phyloP scores from a whole-genome alignment of 92 coral and sea anemone genomes.

The Micromussa lordhowensis region DNA sequence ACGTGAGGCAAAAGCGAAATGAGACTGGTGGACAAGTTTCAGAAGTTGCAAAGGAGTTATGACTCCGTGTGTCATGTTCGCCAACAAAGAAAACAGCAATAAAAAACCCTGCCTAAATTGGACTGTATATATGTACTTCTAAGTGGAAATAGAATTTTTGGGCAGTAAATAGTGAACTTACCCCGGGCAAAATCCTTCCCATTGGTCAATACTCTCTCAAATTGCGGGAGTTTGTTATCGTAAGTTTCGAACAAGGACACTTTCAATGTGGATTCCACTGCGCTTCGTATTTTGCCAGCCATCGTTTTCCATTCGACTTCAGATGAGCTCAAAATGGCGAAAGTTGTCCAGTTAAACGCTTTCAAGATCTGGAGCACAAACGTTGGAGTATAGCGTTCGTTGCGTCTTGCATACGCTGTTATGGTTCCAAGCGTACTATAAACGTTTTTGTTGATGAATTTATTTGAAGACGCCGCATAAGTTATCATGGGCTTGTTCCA shows the following conservation, averaged over 20 bases:
- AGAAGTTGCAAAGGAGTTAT: too few relatives aligned
- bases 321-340: conserved; percentile 74
- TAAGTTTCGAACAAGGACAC: conserved; percentile 69
- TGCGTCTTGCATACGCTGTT: conserved; percentile 81
- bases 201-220: conserved; percentile 43
- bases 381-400: conserved; percentile 63
- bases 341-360: conserved; percentile 80
- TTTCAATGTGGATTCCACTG: conserved; percentile 26
- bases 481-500: conserved; percentile 82
- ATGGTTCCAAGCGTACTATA: conserved; percentile 71
- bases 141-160: not conserved
- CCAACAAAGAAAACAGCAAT: too few relatives aligned
- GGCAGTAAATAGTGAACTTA: conserved; percentile 16
- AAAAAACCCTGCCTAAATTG: not conserved
- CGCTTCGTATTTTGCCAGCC: conserved; percentile 56
- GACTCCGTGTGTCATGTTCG: too few relatives aligned
- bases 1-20: too few relatives aligned
- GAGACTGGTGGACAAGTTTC: too few relatives aligned
- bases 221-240: conserved; percentile 55
- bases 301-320: conserved; percentile 79
- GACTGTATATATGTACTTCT: not conserved
- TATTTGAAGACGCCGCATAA: conserved; percentile 76
- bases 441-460: conserved; percentile 62
- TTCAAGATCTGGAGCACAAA: conserved; percentile 55
- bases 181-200: conserved; percentile 71